Evolutionary conservation across 2,113 vertebrate genomes (phyloP), one percentile per base, ranked within the genome.

Genomic region (Phrynosoma platyrhinos): DNA sequence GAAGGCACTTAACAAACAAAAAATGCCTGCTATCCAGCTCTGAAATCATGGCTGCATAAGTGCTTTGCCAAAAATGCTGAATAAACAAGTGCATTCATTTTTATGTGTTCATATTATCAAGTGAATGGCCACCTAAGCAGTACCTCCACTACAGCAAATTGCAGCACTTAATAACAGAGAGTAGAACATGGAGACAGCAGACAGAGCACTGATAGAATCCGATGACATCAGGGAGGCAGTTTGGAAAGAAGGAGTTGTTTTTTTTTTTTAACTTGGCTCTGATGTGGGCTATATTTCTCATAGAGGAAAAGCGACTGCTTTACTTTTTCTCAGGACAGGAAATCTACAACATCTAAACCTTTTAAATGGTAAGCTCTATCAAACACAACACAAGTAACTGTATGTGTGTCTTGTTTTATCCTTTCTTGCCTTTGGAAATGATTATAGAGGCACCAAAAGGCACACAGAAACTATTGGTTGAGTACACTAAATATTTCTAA

Each of bases 171-270:
- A n/a, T 23, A 66, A 52, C 58, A 3, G 30, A 58, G 30, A 18
- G 7, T 74, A n/a, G 64, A 72, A 47, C 82, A 53, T 58, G 47
- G 71, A 4, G 32, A 79, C 36, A 55, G 6, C 62, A n/a, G 27
- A 42, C n/a, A 16, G 18, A 58, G 27, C n/a, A 13, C 13, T 9
- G 3, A 16, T 79, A 30, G 75, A 88, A 79, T 84, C 32, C 2
- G 36, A 79, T 79, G 75, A 84, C 82, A 69, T 79, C 75, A 79
- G 23, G 66, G 32, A 72, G 64, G 27, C 76, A 79, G 66, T 79
- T 84, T 84, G 82, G 36, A 84, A 84, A 68, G 62, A 47, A 52
- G n/a, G 4, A 20, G 32, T 23, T 14, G 13, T 42, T 71, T n/a
- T 69, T 47, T 53, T 78, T 1, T 32, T 78, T 83, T 25, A 88